Percentiles rank a stretch among this genome's conserved stretches.
phyloP scores from a whole-genome alignment of 2,113 vertebrate species.

The Microcebus tavaratra region DNA sequence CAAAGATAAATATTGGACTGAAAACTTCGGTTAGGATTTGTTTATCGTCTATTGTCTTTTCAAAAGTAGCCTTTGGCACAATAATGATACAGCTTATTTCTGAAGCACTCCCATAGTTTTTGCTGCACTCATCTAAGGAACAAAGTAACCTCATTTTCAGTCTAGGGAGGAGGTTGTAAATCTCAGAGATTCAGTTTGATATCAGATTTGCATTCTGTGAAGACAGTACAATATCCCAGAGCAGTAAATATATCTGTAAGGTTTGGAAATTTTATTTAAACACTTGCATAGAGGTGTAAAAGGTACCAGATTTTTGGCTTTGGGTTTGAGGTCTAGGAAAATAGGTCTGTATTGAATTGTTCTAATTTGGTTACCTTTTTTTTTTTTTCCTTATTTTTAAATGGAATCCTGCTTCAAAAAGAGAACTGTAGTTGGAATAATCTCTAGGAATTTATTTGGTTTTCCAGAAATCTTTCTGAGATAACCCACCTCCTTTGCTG shows the following conservation, averaged over 20 bases:
- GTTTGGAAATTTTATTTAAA: neutral
- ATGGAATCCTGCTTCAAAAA: neutral
- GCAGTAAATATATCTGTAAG: neutral
- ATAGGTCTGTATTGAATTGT: neutral
- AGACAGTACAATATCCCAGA: neutral
- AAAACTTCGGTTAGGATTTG: neutral
- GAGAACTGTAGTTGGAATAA: neutral
- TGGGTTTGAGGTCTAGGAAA: neutral
- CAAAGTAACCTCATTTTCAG: neutral
- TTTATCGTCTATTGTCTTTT: neutral
- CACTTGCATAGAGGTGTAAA: neutral
- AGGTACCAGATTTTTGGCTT: neutral
- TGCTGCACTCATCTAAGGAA: neutral
- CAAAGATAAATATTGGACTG: neutral
- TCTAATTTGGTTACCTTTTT: neutral
- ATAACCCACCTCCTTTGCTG: neutral
- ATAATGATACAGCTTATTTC: neutral
- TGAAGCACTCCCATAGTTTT: neutral
- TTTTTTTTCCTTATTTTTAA: neutral
- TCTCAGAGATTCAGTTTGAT: neutral
- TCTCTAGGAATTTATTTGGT: neutral
- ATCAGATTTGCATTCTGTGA: neutral
- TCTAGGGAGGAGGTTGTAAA: neutral
- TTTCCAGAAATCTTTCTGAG: neutral
- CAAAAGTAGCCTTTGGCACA: neutral